Evolutionary conservation across 2,888 invertebrate species (phyloP), one percentile per base, ranked within the genome.

Genomic region (Myathropa florea): DNA sequence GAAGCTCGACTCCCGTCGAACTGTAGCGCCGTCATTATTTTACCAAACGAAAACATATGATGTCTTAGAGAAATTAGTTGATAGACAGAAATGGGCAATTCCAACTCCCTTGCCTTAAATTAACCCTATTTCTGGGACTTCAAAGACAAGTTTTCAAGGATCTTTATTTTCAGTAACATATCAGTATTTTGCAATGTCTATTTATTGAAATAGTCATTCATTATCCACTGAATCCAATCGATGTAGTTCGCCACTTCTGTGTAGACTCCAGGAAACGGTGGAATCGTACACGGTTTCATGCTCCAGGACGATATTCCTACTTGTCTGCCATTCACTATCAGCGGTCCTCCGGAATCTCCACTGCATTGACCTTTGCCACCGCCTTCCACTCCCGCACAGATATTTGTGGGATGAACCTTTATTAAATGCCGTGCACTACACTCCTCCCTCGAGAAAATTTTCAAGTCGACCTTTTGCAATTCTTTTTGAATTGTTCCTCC

Each of bases 261-360:
- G 53, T 92, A 93, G 7, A 93, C 93, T 3, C 93, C 93, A 0
- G 93, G 93, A 89, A 91, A 93, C 7, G 92, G 92, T 2, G 91
- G 89, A 4, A 90, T 83, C 0, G 93, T 90, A 64, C 93, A 93
- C 1, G 93, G 93, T 88, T 93, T 93, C 0, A 91, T 89, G 78
- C 93, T 93, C 93, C 93, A 93, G 0, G 93, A 93, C 2, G 93
- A 93, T 39, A 93, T 90, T n/a, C 93, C 93, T 21, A 93, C 90
- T 87, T 93, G 92, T 26, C 90, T 90, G 26, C 91, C 91, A 70
- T 89, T 89, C 0, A 90, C 90, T 1, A 92, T 82, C 23, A 93
- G 86, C 9, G 93, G 93, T 1, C 93, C 93, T 3, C 93, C 93
- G 0, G 93, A 93, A 80, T 92, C 92, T 2, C 92, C 92, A 79